Percentiles rank a stretch among this genome's conserved stretches.
Conservation (phyloP, 2,113 vertebrate species). For the Pao palembangensis region DNA sequence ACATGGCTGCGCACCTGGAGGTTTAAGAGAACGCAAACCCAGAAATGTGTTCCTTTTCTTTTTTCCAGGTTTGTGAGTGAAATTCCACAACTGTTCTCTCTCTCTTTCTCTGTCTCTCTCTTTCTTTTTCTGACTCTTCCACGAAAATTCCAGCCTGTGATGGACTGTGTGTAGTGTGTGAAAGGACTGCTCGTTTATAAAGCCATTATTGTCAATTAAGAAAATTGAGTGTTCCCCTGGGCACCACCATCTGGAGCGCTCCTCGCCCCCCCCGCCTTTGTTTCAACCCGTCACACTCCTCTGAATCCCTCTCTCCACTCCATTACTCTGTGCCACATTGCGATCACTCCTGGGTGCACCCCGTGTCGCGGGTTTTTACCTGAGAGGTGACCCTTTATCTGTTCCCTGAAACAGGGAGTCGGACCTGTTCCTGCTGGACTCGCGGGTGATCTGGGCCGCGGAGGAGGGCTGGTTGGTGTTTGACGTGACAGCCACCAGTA, state of each 20-base stretch:
- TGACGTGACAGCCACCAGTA: constrained; percentile 93
- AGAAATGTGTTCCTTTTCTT: constrained; percentile 18
- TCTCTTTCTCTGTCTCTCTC: constrained; percentile 25
- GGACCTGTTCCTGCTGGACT: constrained; percentile 90
- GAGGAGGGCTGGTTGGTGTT: constrained; percentile 98
- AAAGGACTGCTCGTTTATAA: constrained; percentile 73
- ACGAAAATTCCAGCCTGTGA: constrained; percentile 64
- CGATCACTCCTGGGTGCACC: constrained; percentile 19
- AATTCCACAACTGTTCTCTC: constrained; percentile 26
- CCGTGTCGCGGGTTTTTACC: neutral
- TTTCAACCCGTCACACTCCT: constrained; percentile 33
- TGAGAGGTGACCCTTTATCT: constrained; percentile 10
- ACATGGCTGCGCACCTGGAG: constrained; percentile 51
- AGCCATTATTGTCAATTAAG: constrained; percentile 80
- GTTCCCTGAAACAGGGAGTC: constrained; percentile 79
- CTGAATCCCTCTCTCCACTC: constrained; percentile 23
- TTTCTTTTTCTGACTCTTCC: constrained; percentile 46
- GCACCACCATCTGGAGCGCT: constrained; percentile 72
- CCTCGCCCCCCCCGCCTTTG: constrained; percentile 27
- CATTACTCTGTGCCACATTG: constrained; percentile 16
- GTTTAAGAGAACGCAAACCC: constrained; percentile 15
- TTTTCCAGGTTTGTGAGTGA: constrained; percentile 40
- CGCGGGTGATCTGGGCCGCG: constrained; percentile 90
- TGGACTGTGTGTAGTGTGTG: constrained; percentile 66
- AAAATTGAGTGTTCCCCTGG: constrained; percentile 77